phyloP scores from a whole-genome alignment of 2,797 vertebrate genomes.

The Kryptolebias ocellatus region DNA sequence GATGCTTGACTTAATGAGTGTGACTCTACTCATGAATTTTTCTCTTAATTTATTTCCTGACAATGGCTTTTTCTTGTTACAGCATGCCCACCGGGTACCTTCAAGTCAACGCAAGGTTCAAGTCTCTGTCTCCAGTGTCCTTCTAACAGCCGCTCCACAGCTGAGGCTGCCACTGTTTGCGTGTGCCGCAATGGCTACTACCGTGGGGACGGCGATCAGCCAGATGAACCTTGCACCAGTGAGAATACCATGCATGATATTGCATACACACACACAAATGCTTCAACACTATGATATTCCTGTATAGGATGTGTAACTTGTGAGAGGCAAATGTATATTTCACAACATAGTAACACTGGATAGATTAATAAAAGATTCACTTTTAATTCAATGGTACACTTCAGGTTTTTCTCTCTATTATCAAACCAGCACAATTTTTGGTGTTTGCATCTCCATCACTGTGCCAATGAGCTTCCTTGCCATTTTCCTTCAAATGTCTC shows the following conservation, averaged over 20 bases:
- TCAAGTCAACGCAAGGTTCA: conserved; percentile 93
- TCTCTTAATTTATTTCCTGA: conserved; percentile 1
- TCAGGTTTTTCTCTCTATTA: background rate
- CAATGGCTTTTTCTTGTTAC: conserved; percentile 58
- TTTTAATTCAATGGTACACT: too few relatives aligned
- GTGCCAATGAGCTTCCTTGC: conserved; percentile 24
- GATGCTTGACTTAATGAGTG: background rate
- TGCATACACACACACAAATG: background rate
- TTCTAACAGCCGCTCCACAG: conserved; percentile 91
- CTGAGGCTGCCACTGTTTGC: conserved; percentile 91
- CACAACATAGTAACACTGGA: background rate
- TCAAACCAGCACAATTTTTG: conserved; percentile 14
- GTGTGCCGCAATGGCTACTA: conserved; percentile 95
- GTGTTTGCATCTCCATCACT: conserved; percentile 40
- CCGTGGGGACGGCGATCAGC: conserved; percentile 89
- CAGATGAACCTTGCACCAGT: conserved; percentile 94
- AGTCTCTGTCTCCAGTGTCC: conserved; percentile 91
- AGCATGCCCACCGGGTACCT: conserved; percentile 95
- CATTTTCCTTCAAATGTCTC: conserved; percentile 25
- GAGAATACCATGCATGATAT: conserved; percentile 71
- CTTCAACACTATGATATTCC: background rate
- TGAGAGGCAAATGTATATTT: background rate
- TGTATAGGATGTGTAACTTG: conserved; percentile 1
- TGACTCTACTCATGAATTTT: background rate
- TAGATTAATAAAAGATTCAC: background rate